A percentile compares a stretch with the other conserved stretches of the same genome.
These are phyloP conservation scores for Mormyrus proboscirostris DNA, from an alignment of 2,797 vertebrate genomes.

Conservation along the genomic window DNA sequence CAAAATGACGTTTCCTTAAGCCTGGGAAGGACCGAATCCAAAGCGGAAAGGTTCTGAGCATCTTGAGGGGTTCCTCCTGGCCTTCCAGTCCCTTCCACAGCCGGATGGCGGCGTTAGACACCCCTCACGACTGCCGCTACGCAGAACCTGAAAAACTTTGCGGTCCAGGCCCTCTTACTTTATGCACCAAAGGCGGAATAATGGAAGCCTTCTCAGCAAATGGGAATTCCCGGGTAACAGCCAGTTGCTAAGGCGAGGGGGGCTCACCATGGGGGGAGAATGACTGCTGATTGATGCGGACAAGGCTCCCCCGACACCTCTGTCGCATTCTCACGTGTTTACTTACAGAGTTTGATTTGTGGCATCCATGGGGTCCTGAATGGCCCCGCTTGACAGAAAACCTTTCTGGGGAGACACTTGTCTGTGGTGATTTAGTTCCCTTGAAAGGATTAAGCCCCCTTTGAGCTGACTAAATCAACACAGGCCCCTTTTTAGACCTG, in stretches of 20 bases:
- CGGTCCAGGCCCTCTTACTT: slow-evolving; percentile 53
- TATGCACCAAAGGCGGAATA: slow-evolving; percentile 47
- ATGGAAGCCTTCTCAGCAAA: slow-evolving; percentile 57
- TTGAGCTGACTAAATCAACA: slow-evolving; percentile 96
- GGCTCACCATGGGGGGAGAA: slow-evolving; percentile 43
- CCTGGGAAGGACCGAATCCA: background rate
- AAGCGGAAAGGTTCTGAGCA: background rate
- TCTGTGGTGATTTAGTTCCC: slow-evolving; percentile 81
- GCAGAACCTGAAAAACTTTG: slow-evolving; percentile 32
- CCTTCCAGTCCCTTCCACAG: background rate
- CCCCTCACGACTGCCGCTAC: slow-evolving; percentile 66
- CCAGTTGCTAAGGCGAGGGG: slow-evolving; percentile 52
- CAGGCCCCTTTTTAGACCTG: slow-evolving; percentile 64
- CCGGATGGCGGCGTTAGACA: slow-evolving; percentile 49
- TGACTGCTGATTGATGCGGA: slow-evolving; percentile 53
- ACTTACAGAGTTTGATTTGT: slow-evolving; percentile 79
- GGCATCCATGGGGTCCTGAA: slow-evolving; percentile 75
- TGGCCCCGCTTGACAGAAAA: slow-evolving; percentile 76
- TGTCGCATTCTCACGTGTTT: slow-evolving; percentile 87
- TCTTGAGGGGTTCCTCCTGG: background rate
- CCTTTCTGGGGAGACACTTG: slow-evolving; percentile 77
- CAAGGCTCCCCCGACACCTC: slow-evolving; percentile 57
- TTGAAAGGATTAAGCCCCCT: slow-evolving; percentile 91
- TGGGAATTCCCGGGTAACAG: slow-evolving; percentile 64
- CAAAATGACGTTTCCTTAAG: background rate